Evolutionary conservation across 2,797 vertebrate species (phyloP).

Genomic region (Brotula barbata): DNA sequence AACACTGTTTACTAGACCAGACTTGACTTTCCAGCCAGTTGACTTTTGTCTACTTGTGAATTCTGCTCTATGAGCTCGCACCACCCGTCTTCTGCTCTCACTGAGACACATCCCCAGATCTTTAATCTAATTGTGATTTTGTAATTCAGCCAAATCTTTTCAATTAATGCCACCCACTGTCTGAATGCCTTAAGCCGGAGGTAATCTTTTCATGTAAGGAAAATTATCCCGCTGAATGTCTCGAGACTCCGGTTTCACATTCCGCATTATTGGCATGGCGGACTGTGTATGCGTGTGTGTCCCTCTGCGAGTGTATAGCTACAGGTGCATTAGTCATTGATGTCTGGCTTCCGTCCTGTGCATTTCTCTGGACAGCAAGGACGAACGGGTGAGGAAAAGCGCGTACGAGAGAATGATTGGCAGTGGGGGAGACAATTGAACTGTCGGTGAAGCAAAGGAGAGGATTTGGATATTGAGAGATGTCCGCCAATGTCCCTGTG

Average conservation of each 20-base stretch:
- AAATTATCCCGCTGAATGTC: constrained; percentile 14
- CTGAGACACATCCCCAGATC: background rate
- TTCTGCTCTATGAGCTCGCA: constrained; percentile 22
- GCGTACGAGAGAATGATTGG: constrained; percentile 51
- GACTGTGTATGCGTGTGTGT: background rate
- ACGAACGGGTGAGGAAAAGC: constrained; percentile 17
- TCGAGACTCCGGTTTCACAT: background rate
- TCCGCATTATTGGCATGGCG: background rate
- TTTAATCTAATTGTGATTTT: too few species aligned
- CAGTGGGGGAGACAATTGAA: constrained; percentile 70
- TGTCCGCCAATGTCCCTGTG: constrained; percentile 56
- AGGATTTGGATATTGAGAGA: constrained; percentile 63
- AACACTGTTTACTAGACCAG: constrained; percentile 6
- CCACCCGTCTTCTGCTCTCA: constrained; percentile 28
- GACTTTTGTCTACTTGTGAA: constrained; percentile 37
- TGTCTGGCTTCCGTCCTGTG: constrained; percentile 32
- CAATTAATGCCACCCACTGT: constrained; percentile 4
- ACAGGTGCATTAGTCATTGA: constrained; percentile 48
- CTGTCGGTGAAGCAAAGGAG: constrained; percentile 63
- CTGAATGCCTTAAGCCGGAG: constrained; percentile 1
- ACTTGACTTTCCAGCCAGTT: constrained; percentile 26
- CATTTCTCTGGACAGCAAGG: constrained; percentile 54
- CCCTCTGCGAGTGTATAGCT: constrained; percentile 7
- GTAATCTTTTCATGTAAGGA: background rate
- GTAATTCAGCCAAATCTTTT: background rate